Evolutionary conservation across 2,113 vertebrate genomes (phyloP), one percentile per base, ranked within the genome.

Genomic region (Anolis sagrei): DNA sequence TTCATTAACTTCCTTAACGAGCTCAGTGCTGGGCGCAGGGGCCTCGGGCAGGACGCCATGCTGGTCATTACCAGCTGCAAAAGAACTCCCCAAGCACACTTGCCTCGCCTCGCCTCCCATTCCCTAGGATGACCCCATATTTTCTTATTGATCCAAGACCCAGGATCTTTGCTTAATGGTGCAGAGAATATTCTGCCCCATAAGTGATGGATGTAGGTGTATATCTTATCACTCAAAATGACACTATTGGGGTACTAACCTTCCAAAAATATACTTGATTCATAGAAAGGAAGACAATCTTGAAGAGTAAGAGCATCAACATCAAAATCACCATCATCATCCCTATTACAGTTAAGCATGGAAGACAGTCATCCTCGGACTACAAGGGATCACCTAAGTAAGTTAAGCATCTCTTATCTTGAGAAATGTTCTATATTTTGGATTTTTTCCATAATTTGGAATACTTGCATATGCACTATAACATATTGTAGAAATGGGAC

Each of bases 1-100:
- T 92, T 92, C 93, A 89, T 93, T 91, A 90, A 91, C 84, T 76
- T 92, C 90, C 82, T 9, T 95, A 92, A 94, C 77, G 79, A 93
- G 91, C 92, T 91, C 58, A 61, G 81, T 83, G 34, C 73, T 32
- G 75, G 87, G 91, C 92, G 91, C 89, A 1, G 89, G 88, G 90
- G 92, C 93, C 86, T 83, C 34, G 5, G 69, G 89, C 89, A 48
- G 92, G 75, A 8, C 82, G 81, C 81, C 0, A 86, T 62, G 62
- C 87, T n/a, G 87, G 90, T 92, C 92, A 90, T 94, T 91, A 92
- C 23, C 25, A 66, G 89, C 88, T 92, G 93, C 89, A 88, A 87
- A 18, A 75, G 85, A 91, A 51, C 84, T 91, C 84, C 81, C 92
- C 88, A 49, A 23, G 54, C 0, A 8, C 69, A 69, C 61, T n/a